phyloP scores from a whole-genome alignment of 2,797 vertebrate genomes.

The Argentina silus region DNA sequence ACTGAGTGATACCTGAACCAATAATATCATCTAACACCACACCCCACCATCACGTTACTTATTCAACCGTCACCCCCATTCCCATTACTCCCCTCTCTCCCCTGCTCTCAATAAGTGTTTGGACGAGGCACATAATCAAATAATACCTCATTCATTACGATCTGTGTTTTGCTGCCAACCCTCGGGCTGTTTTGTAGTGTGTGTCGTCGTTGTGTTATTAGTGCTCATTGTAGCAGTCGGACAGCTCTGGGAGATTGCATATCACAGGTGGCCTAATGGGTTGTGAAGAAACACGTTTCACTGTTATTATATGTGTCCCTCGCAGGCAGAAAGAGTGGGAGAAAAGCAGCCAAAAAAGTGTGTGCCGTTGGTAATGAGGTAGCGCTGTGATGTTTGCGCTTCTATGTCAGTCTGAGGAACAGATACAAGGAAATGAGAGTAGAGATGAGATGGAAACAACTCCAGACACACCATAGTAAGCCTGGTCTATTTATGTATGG shows the following conservation, averaged over 20 bases:
- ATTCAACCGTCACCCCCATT: conserved; percentile 28
- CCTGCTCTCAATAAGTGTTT: conserved; percentile 18
- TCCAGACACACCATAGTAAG: background rate
- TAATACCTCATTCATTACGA: background rate
- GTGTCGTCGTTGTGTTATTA: background rate
- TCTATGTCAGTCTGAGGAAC: background rate
- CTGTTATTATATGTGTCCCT: conserved; percentile 5
- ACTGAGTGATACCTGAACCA: background rate
- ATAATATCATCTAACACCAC: background rate
- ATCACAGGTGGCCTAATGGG: conserved; percentile 15
- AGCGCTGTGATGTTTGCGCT: background rate
- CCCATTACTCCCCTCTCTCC: no score
- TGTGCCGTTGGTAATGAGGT: conserved; percentile 2
- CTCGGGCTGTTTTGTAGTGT: background rate
- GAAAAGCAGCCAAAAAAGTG: background rate
- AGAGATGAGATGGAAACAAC: background rate
- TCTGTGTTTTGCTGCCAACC: background rate
- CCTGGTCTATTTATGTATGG: no score
- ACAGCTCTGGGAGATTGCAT: conserved; percentile 10
- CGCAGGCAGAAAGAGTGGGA: background rate
- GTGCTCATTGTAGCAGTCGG: conserved; percentile 6
- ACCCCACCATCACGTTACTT: conserved; percentile 14
- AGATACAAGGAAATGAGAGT: background rate
- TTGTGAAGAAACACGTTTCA: background rate
- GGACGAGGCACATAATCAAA: conserved; percentile 4